phyloP scores from a whole-genome alignment of 2,797 vertebrate genomes.

The Microctenopoma steveboyesi region DNA sequence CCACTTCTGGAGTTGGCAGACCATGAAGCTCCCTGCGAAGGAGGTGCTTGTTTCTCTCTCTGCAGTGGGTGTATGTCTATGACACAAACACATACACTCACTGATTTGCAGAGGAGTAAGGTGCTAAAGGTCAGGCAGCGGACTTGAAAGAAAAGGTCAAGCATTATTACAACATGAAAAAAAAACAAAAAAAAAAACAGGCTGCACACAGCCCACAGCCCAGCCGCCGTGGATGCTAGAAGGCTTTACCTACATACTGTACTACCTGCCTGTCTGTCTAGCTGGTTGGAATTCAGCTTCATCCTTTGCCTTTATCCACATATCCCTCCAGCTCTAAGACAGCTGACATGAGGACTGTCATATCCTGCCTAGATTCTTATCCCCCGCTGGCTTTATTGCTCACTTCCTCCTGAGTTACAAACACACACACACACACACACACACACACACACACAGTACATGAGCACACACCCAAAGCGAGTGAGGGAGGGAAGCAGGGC shows the following conservation, averaged over 20 bases:
- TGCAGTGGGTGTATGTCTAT: conserved; percentile 29
- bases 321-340: conserved; percentile 74
- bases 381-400: conserved; percentile 76
- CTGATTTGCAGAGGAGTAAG: conserved; percentile 59
- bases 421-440: conserved; percentile 35
- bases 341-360: conserved; percentile 84
- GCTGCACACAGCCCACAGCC: conserved; percentile 44
- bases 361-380: conserved; percentile 85
- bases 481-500: conserved; percentile 54
- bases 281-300: conserved; percentile 64
- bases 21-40: conserved; percentile 75
- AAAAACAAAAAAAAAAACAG: conserved; percentile 62
- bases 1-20: conserved; percentile 78
- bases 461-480: conserved; percentile 4
- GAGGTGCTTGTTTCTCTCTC: conserved; percentile 58
- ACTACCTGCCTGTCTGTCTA: conserved; percentile 57
- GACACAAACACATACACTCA: conserved; percentile 28
- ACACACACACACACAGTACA: conserved; percentile 4
- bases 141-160: conserved; percentile 85
- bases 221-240: conserved; percentile 48
- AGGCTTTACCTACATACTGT: conserved; percentile 40
- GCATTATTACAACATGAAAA: conserved; percentile 85
- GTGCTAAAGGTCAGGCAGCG: conserved; percentile 80
- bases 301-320: conserved; percentile 78
- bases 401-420: conserved; percentile 75